phyloP scores from a whole-genome alignment of 1,140 invertebrate genomes.

The Philotrypesis tridentata region DNA sequence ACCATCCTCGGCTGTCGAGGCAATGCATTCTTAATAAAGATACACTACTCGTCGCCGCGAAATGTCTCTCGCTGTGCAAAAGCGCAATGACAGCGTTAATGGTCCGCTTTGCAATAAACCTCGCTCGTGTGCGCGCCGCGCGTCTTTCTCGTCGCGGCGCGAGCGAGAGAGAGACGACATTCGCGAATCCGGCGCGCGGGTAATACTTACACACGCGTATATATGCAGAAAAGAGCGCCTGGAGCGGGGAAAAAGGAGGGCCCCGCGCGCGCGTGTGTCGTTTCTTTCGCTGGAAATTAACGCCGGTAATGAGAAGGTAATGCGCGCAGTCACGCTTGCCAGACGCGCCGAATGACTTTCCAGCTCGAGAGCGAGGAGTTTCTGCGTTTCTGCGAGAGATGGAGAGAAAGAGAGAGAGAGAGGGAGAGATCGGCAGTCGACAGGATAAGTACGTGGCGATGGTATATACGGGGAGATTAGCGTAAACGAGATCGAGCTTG shows the following conservation, averaged over 20 bases:
- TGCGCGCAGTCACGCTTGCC: slow-evolving; percentile 48
- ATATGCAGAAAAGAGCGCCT: slow-evolving; percentile 36
- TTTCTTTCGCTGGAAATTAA: slow-evolving; percentile 43
- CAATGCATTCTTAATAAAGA: slow-evolving; percentile 56
- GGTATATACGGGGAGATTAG: background rate
- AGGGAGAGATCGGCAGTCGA: too few species aligned
- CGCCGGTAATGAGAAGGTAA: slow-evolving; percentile 48
- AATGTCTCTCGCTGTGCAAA: background rate
- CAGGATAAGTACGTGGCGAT: background rate
- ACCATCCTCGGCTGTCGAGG: background rate
- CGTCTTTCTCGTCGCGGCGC: too few species aligned
- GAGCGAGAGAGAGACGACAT: slow-evolving; percentile 54
- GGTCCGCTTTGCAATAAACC: slow-evolving; percentile 56
- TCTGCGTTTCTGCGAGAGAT: background rate
- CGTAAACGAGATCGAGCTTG: slow-evolving; percentile 24
- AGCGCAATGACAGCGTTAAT: slow-evolving; percentile 58
- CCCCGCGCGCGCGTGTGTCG: too few species aligned
- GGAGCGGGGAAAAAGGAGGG: background rate
- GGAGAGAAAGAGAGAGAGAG: too few species aligned
- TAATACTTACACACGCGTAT: too few species aligned
- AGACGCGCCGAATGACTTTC: slow-evolving; percentile 37
- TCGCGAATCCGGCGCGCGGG: slow-evolving; percentile 52
- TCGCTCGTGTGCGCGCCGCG: slow-evolving; percentile 19
- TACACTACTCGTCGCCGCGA: slow-evolving; percentile 37
- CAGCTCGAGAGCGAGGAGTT: background rate